phyloP scores from a whole-genome alignment of 2,113 vertebrate genomes.

The Tor tambroides region DNA sequence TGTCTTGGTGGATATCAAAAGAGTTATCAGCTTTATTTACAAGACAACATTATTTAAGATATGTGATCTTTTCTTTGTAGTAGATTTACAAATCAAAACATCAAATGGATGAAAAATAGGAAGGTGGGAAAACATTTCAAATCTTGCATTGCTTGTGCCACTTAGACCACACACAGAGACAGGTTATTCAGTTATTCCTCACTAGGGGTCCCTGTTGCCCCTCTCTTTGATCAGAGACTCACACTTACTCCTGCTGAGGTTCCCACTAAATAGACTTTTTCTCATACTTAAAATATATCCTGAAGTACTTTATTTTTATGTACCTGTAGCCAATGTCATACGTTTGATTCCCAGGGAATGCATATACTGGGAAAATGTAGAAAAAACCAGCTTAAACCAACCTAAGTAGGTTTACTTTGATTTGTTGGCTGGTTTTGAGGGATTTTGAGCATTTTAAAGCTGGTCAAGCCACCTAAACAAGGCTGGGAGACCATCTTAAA shows the following conservation, averaged over 20 bases:
- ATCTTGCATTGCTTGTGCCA: not conserved
- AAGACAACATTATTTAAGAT: too few species aligned
- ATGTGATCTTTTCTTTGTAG: not conserved
- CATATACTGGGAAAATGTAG: not conserved
- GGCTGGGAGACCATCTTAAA: not conserved
- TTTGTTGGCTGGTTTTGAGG: not conserved
- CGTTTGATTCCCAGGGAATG: not conserved
- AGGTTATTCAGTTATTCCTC: not conserved
- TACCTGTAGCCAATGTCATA: not conserved
- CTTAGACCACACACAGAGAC: slow-evolving; percentile 6
- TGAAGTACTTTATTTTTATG: not conserved
- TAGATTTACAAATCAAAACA: not conserved
- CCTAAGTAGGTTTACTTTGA: not conserved
- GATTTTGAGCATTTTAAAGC: not conserved
- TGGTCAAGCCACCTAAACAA: too few species aligned
- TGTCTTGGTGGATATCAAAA: not conserved
- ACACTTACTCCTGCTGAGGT: not conserved
- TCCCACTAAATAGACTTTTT: not conserved
- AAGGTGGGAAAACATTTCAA: slow-evolving; percentile 21
- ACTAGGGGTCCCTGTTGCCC: slow-evolving; percentile 48
- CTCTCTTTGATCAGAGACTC: slow-evolving; percentile 2
- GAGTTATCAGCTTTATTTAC: not conserved
- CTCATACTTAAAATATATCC: not conserved
- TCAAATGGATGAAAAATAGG: not conserved
- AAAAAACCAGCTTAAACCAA: not conserved